Evolutionary conservation across 2,888 invertebrate genomes (phyloP).

Genomic region (Idaea biselata): DNA sequence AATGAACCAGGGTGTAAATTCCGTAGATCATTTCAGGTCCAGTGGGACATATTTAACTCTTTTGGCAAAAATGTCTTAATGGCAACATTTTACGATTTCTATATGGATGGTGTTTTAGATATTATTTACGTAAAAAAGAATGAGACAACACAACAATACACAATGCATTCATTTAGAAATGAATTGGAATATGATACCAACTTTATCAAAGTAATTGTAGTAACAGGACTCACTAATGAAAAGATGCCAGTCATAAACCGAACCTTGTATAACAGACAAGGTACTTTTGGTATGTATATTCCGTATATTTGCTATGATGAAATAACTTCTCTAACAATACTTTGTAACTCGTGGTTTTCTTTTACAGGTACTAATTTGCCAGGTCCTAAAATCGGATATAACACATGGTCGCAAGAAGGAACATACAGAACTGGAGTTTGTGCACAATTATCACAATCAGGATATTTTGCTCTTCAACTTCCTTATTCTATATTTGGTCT

Average conservation of each 20-base stretch:
- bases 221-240: constrained; percentile 89
- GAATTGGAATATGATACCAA: constrained; percentile 96
- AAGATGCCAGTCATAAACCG: constrained; percentile 86
- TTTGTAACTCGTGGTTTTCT: constrained; percentile 5
- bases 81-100: constrained; percentile 95
- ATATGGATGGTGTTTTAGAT: constrained; percentile 96
- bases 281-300: constrained; percentile 84
- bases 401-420: constrained; percentile 94
- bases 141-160: constrained; percentile 70
- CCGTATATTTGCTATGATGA: neutral
- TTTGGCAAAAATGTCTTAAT: constrained; percentile 88
- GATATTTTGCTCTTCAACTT: constrained; percentile 94
- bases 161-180: constrained; percentile 90
- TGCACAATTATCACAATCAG: constrained; percentile 94
- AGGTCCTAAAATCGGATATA: constrained; percentile 93
- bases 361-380: constrained; percentile 89
- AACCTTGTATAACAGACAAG: constrained; percentile 86
- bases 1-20: constrained; percentile 81
- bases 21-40: constrained; percentile 87
- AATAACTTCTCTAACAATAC: neutral
- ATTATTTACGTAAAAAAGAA: constrained; percentile 87
- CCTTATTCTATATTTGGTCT: constrained; percentile 98
- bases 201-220: constrained; percentile 96
- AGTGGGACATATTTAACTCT: constrained; percentile 87
- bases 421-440: constrained; percentile 88